Base-by-base conservation (phyloP, 2,797 vertebrate species). In the Rhyacichthys aspro region DNA sequence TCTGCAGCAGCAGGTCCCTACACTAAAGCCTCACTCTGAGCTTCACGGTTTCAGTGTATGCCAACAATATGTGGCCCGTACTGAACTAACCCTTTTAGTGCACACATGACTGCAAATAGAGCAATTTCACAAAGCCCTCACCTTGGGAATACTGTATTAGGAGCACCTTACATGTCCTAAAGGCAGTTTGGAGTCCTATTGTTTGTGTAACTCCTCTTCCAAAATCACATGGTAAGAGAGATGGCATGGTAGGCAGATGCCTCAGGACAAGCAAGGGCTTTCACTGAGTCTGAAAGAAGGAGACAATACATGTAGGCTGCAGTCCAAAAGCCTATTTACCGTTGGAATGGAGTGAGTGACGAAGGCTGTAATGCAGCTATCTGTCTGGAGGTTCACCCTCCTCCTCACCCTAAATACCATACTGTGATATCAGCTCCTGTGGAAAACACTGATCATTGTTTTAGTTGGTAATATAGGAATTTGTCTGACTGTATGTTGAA, bases 251-350 rank as follows among this genome's bases (percentile, higher is more conserved):
- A 72, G 79, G 73, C 66, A 84, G 84, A 89, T 84, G 87, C 82
- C 82, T 83, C 57, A 76, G 86, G 81, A 87, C 83, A 89, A 91
- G 78, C 55, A 85, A 82, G 74, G 66, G 85, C 87, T 88, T 91
- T 89, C 86, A 90, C 78, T 43, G 74, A 68, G 63, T 70, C 79
- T 83, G 82, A 87, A 83, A 80, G 82, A 66, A 54, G 72, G 76
- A 89, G 74, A 89, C 88, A 89, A 90, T 89, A 58, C 80, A 84
- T 74, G 78, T 65, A 83, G 87, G 86, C 88, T 85, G 80, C 74
- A 71, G 68, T 88, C 89, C 87, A 88, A 84, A 75, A 83, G 69
- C 71, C 72, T 79, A 86, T 86, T 89, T 88, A 81, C 66, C 67
- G 15, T 73, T 72, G 84, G 84, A 89, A 89, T 87, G 86, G 81